Conservation (phyloP, 30 jellyfish, hydroid and myxozoan genomes). For the Phacellophora camtschatica region DNA sequence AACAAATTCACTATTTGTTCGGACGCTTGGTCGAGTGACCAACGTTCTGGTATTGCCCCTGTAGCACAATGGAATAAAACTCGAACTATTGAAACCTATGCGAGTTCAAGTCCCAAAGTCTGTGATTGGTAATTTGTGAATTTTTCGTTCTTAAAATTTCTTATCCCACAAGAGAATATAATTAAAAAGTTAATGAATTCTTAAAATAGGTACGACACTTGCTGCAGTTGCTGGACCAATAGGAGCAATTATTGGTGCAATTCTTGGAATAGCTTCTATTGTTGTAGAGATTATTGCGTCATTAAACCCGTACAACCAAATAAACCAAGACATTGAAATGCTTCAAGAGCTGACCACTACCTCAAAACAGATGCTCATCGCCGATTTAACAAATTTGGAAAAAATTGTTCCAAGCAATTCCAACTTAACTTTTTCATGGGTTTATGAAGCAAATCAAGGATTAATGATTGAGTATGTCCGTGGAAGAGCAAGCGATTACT, state of each 20-base stretch:
- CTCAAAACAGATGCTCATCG: conserved; percentile 4
- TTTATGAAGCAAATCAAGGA: conserved; percentile 25
- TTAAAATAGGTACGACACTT: conserved; percentile 23
- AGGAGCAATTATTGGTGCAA: conserved; percentile 28
- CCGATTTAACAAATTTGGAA: background rate
- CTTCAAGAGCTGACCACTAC: background rate
- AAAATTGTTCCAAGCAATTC: conserved; percentile 17
- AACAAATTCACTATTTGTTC: too few species aligned
- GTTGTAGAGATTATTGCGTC: conserved; percentile 11
- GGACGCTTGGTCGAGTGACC: too few species aligned
- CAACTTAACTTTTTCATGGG: conserved; percentile 28
- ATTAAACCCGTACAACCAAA: conserved; percentile 10
- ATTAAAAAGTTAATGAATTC: too few species aligned
- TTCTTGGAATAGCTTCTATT: conserved; percentile 6
- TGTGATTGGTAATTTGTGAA: too few species aligned
- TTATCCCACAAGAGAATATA: too few species aligned
- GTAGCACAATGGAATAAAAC: too few species aligned
- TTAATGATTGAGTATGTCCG: conserved; percentile 1
- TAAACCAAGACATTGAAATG: background rate
- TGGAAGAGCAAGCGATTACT: conserved; percentile 1
- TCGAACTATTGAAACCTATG: too few species aligned
- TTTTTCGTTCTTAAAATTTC: too few species aligned
- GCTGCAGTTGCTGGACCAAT: conserved; percentile 53
- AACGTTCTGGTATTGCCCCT: too few species aligned
- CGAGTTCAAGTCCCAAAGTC: too few species aligned